Evolutionary conservation across 1,140 invertebrate species (phyloP), one percentile per base, ranked within the genome.

Genomic region (Drosophila leontia): DNA sequence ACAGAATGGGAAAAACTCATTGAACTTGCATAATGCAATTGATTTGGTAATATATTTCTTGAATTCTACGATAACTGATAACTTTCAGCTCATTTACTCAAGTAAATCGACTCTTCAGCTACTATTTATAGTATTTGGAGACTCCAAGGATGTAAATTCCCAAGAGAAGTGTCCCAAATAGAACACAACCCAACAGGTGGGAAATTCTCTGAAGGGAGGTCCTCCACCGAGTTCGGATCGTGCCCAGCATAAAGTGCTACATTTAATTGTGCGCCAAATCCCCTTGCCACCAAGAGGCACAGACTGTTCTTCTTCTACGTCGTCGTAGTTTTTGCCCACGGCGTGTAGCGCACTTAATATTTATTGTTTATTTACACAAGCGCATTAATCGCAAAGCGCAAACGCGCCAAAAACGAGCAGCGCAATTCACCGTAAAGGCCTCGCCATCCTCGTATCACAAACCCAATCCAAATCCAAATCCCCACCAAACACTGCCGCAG

Each of bases 291-390:
- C 59, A 7, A 26, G 17, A 13, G 34, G 32, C 23, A 32, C 45
- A 29, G 37, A 57, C 42, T 19, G 37, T 51, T 53, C 78, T 65
- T 63, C 64, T 64, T 45, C 76, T 69, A 76, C 75, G 51, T 64
- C 58, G 63, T 48, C 67, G 81, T 56, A 56, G 53, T 56, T 55
- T 70, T 53, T 74, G 57, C 42, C 76, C 64, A 62, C 70, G 84
- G 80, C 81, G 59, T 90, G 81, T 78, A 84, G 81, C 81, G 71
- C 78, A 90, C 81, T 88, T 90, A 85, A 90, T 85, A 90, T 90
- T 90, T 90, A 85, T 85, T 90, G 85, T 90, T 90, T 90, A 90
- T 90, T 90, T 90, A 90, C 85, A 90, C 86, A 82, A 90, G 85
- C 85, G 81, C 70, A 85, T 90, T 90, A 90, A 90, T 82, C 81